Base-by-base conservation (phyloP, 2,797 vertebrate species). In the Australoheros facetus region DNA sequence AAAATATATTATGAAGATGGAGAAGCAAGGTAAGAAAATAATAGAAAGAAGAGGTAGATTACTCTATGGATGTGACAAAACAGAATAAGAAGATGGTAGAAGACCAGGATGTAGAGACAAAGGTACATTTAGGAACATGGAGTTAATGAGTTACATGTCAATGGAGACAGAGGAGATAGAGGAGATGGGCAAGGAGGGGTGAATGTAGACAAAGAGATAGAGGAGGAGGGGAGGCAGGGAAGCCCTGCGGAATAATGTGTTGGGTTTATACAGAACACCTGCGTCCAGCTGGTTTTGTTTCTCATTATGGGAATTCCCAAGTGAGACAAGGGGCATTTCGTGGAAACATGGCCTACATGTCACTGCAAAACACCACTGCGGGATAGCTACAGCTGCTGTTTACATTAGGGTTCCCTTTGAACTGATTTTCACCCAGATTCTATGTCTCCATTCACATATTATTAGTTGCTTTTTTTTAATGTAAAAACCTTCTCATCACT, bases 221-320 rank as follows among this genome's bases (percentile, higher is more conserved):
- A 75, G 39, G 75, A 73, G 71, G 62, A 75, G 75, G 37, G 66
- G 34, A 17, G 11, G 17, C 66, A 55, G 81, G 83, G 53, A 77
- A 83, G 78, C 79, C 79, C 72, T 71, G 51, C 82, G 58, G 84
- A 92, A 88, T 92, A 89, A 89, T 83, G 56, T 73, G 83, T 87
- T 66, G 37, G 77, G 30, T 82, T 85, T 72, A 75, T 75, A 81
- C 81, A 77, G 71, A 88, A 86, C 93, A 94, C 85, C 91, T 92
- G 89, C 42, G 69, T 83, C 91, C 90, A 90, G 85, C 91, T 86
- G 85, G 72, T 87, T 80, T 86, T 21, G 9, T 66, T 77, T 83
- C 86, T 89, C 88, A 88, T 89, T 86, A 89, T 17, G 37, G 86
- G 81, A 85, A 88, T 80, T 87, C 88, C 89, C 90, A 59, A 32